These are phyloP conservation scores for Gambusia yucatana DNA, from an alignment of 2,797 vertebrate genomes.

Conservation along the genomic window DNA sequence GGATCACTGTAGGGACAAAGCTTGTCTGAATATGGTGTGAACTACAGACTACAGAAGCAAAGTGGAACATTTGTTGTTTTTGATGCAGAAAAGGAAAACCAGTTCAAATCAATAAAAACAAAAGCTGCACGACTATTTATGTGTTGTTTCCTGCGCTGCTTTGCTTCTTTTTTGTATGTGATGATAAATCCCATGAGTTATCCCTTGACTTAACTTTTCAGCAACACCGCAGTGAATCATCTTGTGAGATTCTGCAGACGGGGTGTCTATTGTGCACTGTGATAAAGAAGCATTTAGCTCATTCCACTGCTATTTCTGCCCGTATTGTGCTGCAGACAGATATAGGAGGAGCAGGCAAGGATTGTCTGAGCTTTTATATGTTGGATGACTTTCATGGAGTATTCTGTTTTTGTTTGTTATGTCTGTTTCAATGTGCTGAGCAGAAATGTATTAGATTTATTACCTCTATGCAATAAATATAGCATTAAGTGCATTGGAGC, in stretches of 20 bases:
- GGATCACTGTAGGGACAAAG: background rate
- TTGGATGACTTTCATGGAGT: slow-evolving; percentile 25
- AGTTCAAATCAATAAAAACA: slow-evolving; percentile 22
- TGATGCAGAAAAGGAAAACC: slow-evolving; percentile 13
- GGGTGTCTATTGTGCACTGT: slow-evolving; percentile 56
- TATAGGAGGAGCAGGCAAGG: slow-evolving; percentile 51
- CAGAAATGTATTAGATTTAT: slow-evolving; percentile 63
- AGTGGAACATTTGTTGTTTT: slow-evolving; percentile 23
- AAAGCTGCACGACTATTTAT: slow-evolving; percentile 40
- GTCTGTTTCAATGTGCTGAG: background rate
- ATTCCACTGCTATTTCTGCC: slow-evolving; percentile 59
- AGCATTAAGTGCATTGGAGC: slow-evolving; percentile 10
- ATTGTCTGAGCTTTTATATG: slow-evolving; percentile 52
- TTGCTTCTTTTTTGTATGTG: slow-evolving; percentile 24
- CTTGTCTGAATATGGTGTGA: slow-evolving; percentile 17
- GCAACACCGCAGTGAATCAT: slow-evolving; percentile 51
- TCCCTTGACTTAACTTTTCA: slow-evolving; percentile 32
- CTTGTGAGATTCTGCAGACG: slow-evolving; percentile 52
- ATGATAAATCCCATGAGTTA: slow-evolving; percentile 34
- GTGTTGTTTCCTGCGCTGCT: slow-evolving; percentile 29
- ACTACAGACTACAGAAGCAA: slow-evolving; percentile 5
- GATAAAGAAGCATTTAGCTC: slow-evolving; percentile 53
- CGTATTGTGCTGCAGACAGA: slow-evolving; percentile 44
- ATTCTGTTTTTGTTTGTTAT: background rate
- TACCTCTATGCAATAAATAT: slow-evolving; percentile 31